These are phyloP conservation scores for Oenanthe oenanthe DNA, from an alignment of 2,113 vertebrate species.

Conservation along the genomic window DNA sequence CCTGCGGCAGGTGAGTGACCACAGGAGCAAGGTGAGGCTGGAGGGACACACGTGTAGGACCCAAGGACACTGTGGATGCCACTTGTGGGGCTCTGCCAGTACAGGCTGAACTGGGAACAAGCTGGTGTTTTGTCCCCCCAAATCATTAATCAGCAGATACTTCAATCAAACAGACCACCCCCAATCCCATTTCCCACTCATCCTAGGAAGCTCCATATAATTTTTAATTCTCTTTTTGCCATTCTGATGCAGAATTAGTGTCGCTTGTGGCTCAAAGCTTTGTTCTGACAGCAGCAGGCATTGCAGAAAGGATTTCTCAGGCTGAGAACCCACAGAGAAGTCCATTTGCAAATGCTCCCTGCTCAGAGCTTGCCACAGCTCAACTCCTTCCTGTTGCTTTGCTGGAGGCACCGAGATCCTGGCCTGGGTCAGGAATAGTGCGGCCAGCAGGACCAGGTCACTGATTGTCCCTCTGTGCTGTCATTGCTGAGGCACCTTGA, in stretches of 20 bases:
- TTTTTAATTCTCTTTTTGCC: not conserved
- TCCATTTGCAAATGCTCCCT: not conserved
- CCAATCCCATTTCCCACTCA: not conserved
- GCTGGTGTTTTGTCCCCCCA: not conserved
- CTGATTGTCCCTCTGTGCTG: not conserved
- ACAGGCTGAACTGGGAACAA: not conserved
- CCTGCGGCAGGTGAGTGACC: slow-evolving; percentile 85
- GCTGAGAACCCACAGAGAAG: not conserved
- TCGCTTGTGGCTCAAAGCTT: not conserved
- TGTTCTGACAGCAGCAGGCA: not conserved
- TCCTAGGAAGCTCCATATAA: not conserved
- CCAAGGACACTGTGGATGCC: not conserved
- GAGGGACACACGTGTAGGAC: not conserved
- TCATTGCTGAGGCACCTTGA: not conserved
- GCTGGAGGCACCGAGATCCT: not conserved
- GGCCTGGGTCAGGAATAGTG: not conserved
- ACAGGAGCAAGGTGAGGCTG: not conserved
- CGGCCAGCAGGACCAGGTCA: not conserved
- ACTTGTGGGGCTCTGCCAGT: fast-evolving
- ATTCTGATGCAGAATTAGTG: not conserved
- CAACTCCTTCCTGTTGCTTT: not conserved
- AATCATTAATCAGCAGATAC: not conserved
- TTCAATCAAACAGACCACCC: not conserved
- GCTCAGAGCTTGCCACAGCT: not conserved
- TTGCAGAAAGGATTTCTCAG: not conserved